Base-by-base conservation (phyloP, 1,140 invertebrate species). In the Bombus confusus region DNA sequence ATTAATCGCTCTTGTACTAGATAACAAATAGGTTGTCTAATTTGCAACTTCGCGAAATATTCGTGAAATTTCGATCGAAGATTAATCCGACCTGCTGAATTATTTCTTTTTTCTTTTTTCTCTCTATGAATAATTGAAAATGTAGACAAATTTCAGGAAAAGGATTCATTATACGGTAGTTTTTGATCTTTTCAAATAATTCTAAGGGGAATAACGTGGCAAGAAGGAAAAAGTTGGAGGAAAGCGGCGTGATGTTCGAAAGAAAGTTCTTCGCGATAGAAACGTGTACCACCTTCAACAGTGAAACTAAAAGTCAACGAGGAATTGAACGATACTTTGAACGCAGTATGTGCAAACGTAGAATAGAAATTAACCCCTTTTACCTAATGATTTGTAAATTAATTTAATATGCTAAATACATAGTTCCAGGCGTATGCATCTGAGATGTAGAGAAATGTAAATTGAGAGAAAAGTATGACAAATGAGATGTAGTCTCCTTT, bases 1-100 rank as follows among this genome's bases (percentile, higher is more conserved):
- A 89, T 89, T 89, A 83, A 78, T 52, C 22, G 69, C 41, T 18
- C 64, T 43, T 74, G 91, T 81, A 81, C 91, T 68, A 92, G 76
- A 91, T 92, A 85, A 85, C 78, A 93, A 93, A 43, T 92, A 76
- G 91, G 90, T 90, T 91, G 86, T 83, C 85, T 41, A 90, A 89
- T 84, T 72, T 73, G 69, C 68, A 62, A 76, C 78, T 87, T 83
- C 37, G 83, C 66, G 37, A 71, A 13, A 25, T 59, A 91, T 71
- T 15, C 59, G 5, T 39, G 28, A 64, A 80, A 82, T 74, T 81
- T 69, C 64, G 59, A 39, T 79, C 59, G 57, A 85, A 80, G 28
- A 80, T 47, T 77, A 64, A 66, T 80, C 25, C 3, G 13, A 22
- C 18, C 1, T 28, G 1, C 25, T n/a, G 28, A n/a, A 73, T 41